Percentiles rank a stretch among this genome's conserved stretches.
Conservation (phyloP, 2,113 vertebrate species). For the Sapayoa aenigma region DNA sequence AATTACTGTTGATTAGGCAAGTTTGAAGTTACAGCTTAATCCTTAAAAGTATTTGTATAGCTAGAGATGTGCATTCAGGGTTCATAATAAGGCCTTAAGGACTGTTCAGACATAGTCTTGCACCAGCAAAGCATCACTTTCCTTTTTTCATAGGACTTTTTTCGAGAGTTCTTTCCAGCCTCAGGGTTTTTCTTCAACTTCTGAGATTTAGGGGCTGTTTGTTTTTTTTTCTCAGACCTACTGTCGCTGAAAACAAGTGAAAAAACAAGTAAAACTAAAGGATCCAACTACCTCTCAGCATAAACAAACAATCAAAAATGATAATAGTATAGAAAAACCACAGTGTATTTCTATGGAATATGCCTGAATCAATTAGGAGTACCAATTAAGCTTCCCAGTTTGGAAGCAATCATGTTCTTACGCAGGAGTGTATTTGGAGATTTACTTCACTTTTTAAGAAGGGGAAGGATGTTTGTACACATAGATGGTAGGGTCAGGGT, state of each 20-base stretch:
- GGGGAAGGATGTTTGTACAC: neutral
- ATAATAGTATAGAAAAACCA: neutral
- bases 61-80: neutral
- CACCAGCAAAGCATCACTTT: neutral
- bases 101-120: neutral
- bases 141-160: neutral
- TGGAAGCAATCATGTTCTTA: neutral
- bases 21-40: neutral
- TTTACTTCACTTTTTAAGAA: neutral
- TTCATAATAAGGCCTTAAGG: neutral
- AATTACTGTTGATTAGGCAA: conserved; percentile 27
- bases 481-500: neutral
- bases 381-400: neutral
- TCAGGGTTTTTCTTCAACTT: neutral
- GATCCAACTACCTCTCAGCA: neutral
- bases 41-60: neutral
- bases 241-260: neutral
- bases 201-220: neutral
- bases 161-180: neutral
- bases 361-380: neutral
- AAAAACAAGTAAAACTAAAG: neutral
- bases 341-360: neutral
- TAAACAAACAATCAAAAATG: neutral
- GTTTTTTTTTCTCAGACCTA: neutral
- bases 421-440: neutral